A percentile compares a stretch with the other conserved stretches of the same genome.
Evolutionary conservation across 2,797 vertebrate genomes (phyloP).

Genomic region (Vipera latastei): DNA sequence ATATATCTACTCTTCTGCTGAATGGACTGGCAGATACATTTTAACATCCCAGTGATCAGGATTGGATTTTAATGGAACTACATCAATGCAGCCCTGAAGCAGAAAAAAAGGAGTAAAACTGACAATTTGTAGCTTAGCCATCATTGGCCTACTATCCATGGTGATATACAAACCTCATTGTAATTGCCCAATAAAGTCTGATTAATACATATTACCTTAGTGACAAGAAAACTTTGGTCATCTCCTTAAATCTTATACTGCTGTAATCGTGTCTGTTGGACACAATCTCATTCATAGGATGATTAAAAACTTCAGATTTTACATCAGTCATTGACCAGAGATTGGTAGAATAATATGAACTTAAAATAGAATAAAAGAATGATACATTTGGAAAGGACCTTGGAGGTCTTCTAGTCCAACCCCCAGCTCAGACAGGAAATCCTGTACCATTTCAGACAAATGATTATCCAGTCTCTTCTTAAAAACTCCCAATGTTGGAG

Average conservation of each 20-base stretch:
- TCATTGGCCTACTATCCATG: background rate
- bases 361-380: background rate
- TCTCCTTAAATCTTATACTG: background rate
- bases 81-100: background rate
- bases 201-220: constrained; percentile 11
- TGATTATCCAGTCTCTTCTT: too few species aligned
- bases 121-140: background rate
- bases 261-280: background rate
- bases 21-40: fast-evolving
- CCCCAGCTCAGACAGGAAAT: background rate
- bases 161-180: background rate
- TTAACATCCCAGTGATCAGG: constrained; percentile 14
- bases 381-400: background rate
- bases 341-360: background rate
- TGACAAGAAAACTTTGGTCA: background rate
- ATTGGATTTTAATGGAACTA: constrained; percentile 7
- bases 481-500: background rate
- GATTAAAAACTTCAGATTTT: background rate
- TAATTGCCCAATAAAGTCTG: background rate
- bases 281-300: background rate
- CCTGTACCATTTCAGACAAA: background rate
- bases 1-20: constrained; percentile 10
- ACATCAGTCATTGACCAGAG: background rate
- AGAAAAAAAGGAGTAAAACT: background rate
- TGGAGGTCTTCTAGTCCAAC: background rate